A percentile compares a stretch with the other conserved stretches of the same genome.
Conservation (phyloP, 1,140 invertebrate species). For the Oreohelix idahoensis region DNA sequence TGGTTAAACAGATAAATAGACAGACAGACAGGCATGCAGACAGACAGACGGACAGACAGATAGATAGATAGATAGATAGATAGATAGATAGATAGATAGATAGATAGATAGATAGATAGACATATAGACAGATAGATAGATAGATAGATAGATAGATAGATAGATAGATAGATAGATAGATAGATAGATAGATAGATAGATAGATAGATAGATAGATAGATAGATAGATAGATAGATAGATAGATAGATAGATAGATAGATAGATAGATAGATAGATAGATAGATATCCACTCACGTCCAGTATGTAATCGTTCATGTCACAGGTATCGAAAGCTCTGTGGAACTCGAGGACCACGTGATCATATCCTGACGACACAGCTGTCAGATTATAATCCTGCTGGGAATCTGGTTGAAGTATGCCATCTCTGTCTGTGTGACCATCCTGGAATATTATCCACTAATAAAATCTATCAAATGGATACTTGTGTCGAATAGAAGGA, state of each 20-base stretch:
- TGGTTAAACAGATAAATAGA: no score
- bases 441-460: constrained; percentile 77
- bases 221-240: background rate
- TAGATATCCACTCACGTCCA: constrained; percentile 79
- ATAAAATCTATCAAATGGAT: no score
- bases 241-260: background rate
- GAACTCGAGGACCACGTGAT: constrained; percentile 76
- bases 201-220: background rate
- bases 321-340: constrained; percentile 92
- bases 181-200: background rate
- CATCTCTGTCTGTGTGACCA: constrained; percentile 81
- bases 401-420: constrained; percentile 80
- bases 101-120: no score
- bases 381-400: constrained; percentile 85
- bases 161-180: background rate
- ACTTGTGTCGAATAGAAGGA: no score
- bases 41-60: no score
- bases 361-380: constrained; percentile 63
- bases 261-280: background rate
- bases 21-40: no score
- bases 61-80: no score
- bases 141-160: background rate
- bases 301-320: constrained; percentile 88
- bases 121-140: no score
- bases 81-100: background rate